phyloP scores from a whole-genome alignment of 2,797 vertebrate species.

The Gallinago nigripennis region DNA sequence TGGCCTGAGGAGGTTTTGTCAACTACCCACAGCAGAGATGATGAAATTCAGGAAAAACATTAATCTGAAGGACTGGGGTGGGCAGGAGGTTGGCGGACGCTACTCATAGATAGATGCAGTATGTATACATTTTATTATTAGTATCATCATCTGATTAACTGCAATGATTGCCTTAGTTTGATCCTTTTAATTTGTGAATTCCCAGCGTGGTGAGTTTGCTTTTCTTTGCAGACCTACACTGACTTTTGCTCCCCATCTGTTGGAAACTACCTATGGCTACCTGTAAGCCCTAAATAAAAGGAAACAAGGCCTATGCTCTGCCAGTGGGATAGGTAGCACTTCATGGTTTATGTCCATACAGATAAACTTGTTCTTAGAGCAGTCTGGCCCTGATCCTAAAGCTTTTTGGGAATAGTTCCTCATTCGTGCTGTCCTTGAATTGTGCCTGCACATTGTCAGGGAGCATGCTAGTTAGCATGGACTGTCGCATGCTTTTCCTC shows the following conservation, averaged over 20 bases:
- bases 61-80: neutral
- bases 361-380: neutral
- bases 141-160: neutral
- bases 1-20: neutral
- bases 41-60: neutral
- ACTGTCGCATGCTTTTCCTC: neutral
- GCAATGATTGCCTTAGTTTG: neutral
- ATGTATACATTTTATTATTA: neutral
- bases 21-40: neutral
- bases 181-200: neutral
- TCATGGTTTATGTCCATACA: neutral
- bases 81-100: rapidly evolving
- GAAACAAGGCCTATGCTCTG: neutral
- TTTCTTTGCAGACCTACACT: neutral
- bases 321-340: rapidly evolving
- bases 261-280: neutral
- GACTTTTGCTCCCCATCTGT: neutral
- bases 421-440: neutral
- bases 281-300: neutral
- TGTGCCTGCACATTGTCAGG: neutral
- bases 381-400: neutral
- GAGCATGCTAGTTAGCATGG: neutral
- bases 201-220: neutral
- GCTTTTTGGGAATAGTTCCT: neutral
- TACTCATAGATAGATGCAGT: rapidly evolving